Evolutionary conservation across 1,140 invertebrate genomes (phyloP).

Genomic region (Aphaenogaster floridana): DNA sequence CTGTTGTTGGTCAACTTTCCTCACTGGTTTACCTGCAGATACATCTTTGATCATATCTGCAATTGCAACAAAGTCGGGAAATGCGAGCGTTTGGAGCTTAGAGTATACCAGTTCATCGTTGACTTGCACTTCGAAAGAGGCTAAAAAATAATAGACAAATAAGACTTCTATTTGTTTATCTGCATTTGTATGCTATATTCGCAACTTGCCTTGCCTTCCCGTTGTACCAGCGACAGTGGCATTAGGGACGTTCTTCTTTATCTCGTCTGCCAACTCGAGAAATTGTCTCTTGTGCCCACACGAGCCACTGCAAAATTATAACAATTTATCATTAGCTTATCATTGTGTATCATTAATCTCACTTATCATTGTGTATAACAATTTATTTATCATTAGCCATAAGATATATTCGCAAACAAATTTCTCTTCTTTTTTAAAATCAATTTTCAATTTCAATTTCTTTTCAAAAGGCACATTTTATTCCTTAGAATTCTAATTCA

Average conservation of each 20-base stretch:
- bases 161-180: not conserved
- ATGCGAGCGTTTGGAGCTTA: constrained; percentile 89
- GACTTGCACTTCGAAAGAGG: constrained; percentile 89
- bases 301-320: constrained; percentile 85
- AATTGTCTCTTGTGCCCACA: constrained; percentile 90
- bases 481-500: not conserved
- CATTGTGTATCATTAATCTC: no score
- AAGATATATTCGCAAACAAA: not conserved
- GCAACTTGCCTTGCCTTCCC: constrained; percentile 87
- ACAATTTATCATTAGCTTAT: not conserved
- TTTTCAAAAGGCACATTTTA: constrained; percentile 1
- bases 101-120: constrained; percentile 90
- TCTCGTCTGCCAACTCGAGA: constrained; percentile 87
- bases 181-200: not conserved
- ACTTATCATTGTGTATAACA: no score
- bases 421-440: no score
- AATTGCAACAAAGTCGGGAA: constrained; percentile 89
- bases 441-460: not conserved
- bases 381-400: not conserved
- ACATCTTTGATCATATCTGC: constrained; percentile 87
- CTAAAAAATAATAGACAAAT: constrained; percentile 84
- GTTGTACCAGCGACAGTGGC: constrained; percentile 87
- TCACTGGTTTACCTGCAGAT: constrained; percentile 85
- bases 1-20: constrained; percentile 87
- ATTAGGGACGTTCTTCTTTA: constrained; percentile 87